A percentile compares a stretch with the other conserved stretches of the same genome.
Evolutionary conservation across 2,888 invertebrate genomes (phyloP).

Genomic region (Archaeoteleia sp.): DNA sequence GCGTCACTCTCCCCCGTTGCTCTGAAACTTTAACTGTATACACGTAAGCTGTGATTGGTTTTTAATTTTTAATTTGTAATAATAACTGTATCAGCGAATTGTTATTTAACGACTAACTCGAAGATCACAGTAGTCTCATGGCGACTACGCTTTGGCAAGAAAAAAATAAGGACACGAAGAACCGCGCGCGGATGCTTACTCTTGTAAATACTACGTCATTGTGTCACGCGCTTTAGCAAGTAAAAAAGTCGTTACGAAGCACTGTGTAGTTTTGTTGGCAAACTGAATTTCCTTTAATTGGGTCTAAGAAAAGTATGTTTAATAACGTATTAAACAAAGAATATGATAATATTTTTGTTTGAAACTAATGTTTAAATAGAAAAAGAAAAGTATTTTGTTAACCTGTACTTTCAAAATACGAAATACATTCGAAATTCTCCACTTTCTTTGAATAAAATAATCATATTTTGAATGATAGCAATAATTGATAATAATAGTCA

Average conservation of each 20-base stretch:
- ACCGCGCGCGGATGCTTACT: constrained; percentile 61
- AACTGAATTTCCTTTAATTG: constrained; percentile 49
- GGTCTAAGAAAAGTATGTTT: constrained; percentile 13
- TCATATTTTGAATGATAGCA: too few species aligned
- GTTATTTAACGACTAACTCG: constrained; percentile 57
- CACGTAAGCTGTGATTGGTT: constrained; percentile 67
- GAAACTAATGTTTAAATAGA: too few species aligned
- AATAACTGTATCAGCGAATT: constrained; percentile 47
- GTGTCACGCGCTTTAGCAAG: constrained; percentile 65
- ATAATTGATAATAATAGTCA: too few species aligned
- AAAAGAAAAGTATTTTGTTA: too few species aligned
- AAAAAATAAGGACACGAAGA: constrained; percentile 55
- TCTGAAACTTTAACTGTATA: constrained; percentile 34
- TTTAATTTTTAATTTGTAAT: constrained; percentile 60
- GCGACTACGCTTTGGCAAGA: constrained; percentile 53
- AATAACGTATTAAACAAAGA: constrained; percentile 14
- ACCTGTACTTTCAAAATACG: too few species aligned
- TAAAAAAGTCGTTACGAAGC: constrained; percentile 63
- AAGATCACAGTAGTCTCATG: constrained; percentile 53
- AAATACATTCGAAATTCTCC: too few species aligned
- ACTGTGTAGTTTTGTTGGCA: constrained; percentile 56
- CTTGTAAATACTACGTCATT: constrained; percentile 64
- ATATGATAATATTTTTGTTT: too few species aligned
- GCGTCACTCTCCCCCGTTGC: constrained; percentile 13
- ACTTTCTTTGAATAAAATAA: too few species aligned